A percentile compares a stretch with the other conserved stretches of the same genome.
Conservation (phyloP, 2,113 vertebrate species). For the Chascanopsetta lugubris region DNA sequence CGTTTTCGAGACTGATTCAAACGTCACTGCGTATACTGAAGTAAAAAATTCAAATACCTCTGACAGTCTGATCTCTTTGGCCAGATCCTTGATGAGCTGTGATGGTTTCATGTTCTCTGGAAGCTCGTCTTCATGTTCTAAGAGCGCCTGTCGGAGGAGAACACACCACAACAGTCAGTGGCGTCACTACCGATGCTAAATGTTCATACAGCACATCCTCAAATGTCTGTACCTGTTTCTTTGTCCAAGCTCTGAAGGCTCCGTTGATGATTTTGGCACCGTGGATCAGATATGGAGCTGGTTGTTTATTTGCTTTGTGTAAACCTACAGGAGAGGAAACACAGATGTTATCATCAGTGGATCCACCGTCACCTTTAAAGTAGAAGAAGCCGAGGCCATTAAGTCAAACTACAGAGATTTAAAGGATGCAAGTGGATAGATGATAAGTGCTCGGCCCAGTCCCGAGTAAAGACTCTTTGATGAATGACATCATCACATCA, state of each 20-base stretch:
- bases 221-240: conserved; percentile 88
- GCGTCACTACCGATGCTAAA: background rate
- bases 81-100: conserved; percentile 98
- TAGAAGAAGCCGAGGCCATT: background rate
- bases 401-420: conserved; percentile 8
- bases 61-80: conserved; percentile 97
- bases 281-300: conserved; percentile 90
- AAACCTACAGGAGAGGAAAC: conserved; percentile 81
- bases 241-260: conserved; percentile 98
- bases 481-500: no score
- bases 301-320: conserved; percentile 96
- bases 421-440: conserved; percentile 9
- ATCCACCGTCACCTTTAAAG: background rate
- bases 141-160: conserved; percentile 84
- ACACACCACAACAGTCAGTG: background rate
- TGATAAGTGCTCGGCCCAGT: background rate
- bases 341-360: conserved; percentile 13
- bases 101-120: conserved; percentile 98
- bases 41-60: conserved; percentile 83
- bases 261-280: conserved; percentile 99
- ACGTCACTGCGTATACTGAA: background rate
- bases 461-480: no score
- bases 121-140: conserved; percentile 97
- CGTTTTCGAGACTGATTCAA: no score
- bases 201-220: no score